These are phyloP conservation scores for Balearica regulorum DNA, from an alignment of 2,797 vertebrate species.

Conservation along the genomic window DNA sequence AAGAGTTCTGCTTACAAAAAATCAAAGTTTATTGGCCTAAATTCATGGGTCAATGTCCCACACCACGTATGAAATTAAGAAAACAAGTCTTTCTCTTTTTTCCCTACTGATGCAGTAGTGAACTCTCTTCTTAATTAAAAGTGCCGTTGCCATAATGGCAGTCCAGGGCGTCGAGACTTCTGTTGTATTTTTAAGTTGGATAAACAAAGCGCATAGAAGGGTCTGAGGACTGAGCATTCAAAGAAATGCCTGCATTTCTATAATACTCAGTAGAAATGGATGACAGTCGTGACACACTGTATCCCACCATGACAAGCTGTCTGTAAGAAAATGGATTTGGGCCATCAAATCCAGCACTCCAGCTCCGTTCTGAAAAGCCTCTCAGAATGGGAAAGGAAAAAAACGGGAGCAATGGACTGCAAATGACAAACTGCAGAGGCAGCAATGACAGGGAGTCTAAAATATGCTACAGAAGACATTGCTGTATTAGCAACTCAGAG, in stretches of 20 bases:
- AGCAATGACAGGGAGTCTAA: not conserved
- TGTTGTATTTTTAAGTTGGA: not conserved
- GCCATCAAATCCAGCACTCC: not conserved
- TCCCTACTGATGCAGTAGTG: not conserved
- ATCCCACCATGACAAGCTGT: not conserved
- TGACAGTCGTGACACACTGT: not conserved
- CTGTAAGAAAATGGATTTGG: not conserved
- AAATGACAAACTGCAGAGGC: conserved; percentile 9
- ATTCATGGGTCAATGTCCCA: not conserved
- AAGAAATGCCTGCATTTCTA: not conserved
- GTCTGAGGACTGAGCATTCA: not conserved
- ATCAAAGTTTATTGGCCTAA: not conserved
- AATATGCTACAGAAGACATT: not conserved
- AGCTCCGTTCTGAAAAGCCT: not conserved
- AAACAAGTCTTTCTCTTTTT: not conserved
- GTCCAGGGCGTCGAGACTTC: not conserved
- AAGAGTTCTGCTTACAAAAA: not conserved
- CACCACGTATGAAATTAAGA: not conserved
- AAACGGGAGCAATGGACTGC: not conserved
- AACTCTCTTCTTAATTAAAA: not conserved
- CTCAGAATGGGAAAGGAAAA: not conserved
- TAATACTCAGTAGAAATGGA: not conserved
- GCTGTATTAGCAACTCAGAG: not conserved
- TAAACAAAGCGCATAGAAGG: not conserved
- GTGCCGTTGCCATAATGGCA: not conserved